Base-by-base conservation (phyloP, 2,797 vertebrate genomes). In the Poeciliopsis infans region DNA sequence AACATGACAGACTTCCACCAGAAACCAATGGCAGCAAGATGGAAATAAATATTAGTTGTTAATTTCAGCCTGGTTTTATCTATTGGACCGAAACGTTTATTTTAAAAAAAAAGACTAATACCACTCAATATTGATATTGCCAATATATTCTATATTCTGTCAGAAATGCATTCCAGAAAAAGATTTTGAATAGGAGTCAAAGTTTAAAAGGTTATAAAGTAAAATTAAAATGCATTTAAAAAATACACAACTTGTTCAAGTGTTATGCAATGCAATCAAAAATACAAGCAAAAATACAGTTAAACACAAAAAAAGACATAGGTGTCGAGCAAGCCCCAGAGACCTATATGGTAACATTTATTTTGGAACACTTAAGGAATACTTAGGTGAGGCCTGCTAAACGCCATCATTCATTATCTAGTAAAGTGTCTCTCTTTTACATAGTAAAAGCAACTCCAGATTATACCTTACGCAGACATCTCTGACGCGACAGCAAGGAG, bases 391-490 rank as follows among this genome's bases (percentile, higher is more conserved):
- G 61, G 16, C 68, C 5, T 33, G n/a, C 68, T 77, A 71, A 72
- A 85, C 46, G 25, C 13, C 73, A 76, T 82, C 61, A 49, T 43
- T 83, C 70, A 72, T 77, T 76, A 77, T 76, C 76, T 75, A 57
- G 72, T 76, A 74, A 68, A 77, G 75, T 51, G 68, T 59, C 46
- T 73, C 53, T 69, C 33, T 69, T 20, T 81, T 33, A 73, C 39
- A 49, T 31, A 39, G n/a, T 53, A 16, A 15, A 74, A 69, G 51
- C 53, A 1, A 80, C 77, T 84, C 72, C 68, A 74, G 77, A 87
- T 85, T 69, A 77, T 71, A 77, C 36, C 69, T 81, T 71, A 83
- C 83, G 81, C 82, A 91, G 78, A 84, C 87, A 73, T 79, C 76
- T 76, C 13, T 77, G 68, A 87, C 71, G 71, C 74, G 88, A 83